Conservation (phyloP, 2,888 invertebrate species). For the Neuroscelio doddi region DNA sequence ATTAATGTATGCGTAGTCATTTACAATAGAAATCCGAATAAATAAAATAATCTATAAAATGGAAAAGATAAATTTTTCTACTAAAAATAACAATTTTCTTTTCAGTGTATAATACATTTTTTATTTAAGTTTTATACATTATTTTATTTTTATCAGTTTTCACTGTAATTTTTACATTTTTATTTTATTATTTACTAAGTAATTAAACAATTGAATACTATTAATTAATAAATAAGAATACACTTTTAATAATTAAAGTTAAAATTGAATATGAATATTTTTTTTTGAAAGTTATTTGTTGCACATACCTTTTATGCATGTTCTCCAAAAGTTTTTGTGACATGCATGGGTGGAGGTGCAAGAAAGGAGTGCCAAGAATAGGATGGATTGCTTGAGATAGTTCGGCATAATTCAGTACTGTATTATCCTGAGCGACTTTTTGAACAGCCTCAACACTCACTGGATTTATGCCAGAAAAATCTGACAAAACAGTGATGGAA, state of each 20-base stretch:
- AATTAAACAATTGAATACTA: too few species aligned
- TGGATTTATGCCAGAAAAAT: conserved; percentile 65
- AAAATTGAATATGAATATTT: background rate
- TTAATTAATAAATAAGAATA: too few species aligned
- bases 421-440: conserved; percentile 41
- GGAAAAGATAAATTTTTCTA: too few species aligned
- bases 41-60: too few species aligned
- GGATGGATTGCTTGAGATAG: conserved; percentile 69
- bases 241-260: background rate
- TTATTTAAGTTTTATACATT: too few species aligned
- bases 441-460: conserved; percentile 62
- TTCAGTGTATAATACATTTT: too few species aligned
- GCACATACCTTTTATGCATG: conserved; percentile 58
- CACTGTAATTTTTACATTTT: too few species aligned
- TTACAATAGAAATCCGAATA: too few species aligned
- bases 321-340: conserved; percentile 59
- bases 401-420: conserved; percentile 59
- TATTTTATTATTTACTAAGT: too few species aligned
- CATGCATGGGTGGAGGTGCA: conserved; percentile 67
- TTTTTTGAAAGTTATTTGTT: background rate
- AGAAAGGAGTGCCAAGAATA: conserved; percentile 60
- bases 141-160: too few species aligned
- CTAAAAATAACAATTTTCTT: too few species aligned
- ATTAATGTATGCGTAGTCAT: too few species aligned
- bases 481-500: conserved; percentile 54